Percentiles rank a stretch among this genome's conserved stretches.
Conservation (phyloP, 1,140 invertebrate genomes). For the Potamilus streckersoni region DNA sequence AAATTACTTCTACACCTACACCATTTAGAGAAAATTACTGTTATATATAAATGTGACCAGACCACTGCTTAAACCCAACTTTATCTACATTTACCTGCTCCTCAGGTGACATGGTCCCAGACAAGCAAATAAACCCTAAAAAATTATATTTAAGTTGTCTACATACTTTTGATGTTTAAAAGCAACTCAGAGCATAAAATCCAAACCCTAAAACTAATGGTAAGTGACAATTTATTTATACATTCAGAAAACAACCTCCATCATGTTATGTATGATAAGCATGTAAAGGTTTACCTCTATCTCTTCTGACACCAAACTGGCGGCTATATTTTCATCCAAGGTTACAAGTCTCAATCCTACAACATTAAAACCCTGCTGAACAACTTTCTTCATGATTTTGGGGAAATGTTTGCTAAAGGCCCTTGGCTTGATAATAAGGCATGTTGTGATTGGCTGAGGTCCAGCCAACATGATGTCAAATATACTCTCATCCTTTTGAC, state of each 20-base stretch:
- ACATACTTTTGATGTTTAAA: neutral
- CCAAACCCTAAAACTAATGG: neutral
- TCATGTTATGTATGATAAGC: neutral
- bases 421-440: constrained; percentile 57
- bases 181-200: too few relatives aligned
- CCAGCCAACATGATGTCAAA: constrained; percentile 54
- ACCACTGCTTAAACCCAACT: too few relatives aligned
- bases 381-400: constrained; percentile 55
- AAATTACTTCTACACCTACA: too few relatives aligned
- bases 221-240: neutral
- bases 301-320: constrained; percentile 16
- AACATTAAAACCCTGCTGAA: constrained; percentile 56
- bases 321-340: constrained; percentile 32
- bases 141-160: neutral
- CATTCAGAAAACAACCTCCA: neutral
- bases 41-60: too few relatives aligned
- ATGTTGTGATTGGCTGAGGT: constrained; percentile 51
- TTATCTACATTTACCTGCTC: neutral
- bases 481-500: constrained; percentile 48
- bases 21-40: too few relatives aligned
- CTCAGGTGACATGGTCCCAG: neutral
- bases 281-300: constrained; percentile 22
- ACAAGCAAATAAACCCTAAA: neutral
- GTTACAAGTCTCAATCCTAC: constrained; percentile 45
- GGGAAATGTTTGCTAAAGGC: constrained; percentile 51